Evolutionary conservation across 1,140 invertebrate species (phyloP).

Genomic region (Ostrea denselamellosa): DNA sequence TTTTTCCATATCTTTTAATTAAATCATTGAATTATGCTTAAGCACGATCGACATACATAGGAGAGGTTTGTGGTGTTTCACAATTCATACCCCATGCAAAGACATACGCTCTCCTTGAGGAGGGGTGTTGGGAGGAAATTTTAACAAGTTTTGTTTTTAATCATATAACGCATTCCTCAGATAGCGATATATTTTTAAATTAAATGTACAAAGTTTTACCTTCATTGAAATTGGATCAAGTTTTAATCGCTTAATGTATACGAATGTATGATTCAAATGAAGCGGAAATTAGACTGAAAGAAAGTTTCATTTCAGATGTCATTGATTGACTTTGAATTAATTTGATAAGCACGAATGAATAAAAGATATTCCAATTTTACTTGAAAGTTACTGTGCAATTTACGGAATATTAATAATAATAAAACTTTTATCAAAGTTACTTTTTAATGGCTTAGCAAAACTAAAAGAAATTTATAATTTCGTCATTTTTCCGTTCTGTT

Average conservation of each 20-base stretch:
- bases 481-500: not conserved
- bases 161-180: too few relatives aligned
- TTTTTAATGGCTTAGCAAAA: not conserved
- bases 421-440: not conserved
- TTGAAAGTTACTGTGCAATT: not conserved
- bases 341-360: not conserved
- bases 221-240: not conserved
- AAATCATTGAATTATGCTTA: constrained; percentile 10
- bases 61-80: not conserved
- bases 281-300: not conserved
- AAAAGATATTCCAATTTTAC: not conserved
- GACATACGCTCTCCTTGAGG: not conserved
- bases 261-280: not conserved
- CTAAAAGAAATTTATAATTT: not conserved
- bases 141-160: too few relatives aligned
- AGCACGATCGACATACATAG: not conserved
- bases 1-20: constrained; percentile 15
- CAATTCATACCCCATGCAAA: not conserved
- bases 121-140: not conserved
- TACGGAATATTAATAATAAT: constrained; percentile 6
- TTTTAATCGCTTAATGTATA: not conserved
- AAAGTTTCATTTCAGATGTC: not conserved
- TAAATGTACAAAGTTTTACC: not conserved
- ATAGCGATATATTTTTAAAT: not conserved
- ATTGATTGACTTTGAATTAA: not conserved